These are phyloP conservation scores for Napeogenes sylphis DNA, from an alignment of 2,888 invertebrate genomes.

Conservation along the genomic window DNA sequence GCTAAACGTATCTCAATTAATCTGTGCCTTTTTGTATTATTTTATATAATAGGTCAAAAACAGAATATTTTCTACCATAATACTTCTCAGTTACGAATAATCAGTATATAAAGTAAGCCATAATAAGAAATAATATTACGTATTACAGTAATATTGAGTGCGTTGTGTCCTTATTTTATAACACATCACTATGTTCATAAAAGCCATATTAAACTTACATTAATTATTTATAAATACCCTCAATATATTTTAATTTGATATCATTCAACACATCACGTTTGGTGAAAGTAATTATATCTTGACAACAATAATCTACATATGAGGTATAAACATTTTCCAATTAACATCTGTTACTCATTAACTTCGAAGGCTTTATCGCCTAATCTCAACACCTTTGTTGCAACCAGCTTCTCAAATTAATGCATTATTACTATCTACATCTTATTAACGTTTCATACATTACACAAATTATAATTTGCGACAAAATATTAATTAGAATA, in stretches of 20 bases:
- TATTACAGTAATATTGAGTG: no score
- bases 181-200: no score
- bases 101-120: no score
- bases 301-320: conserved; percentile 14
- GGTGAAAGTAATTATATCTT: conserved; percentile 2
- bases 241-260: conserved; percentile 7
- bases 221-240: neutral
- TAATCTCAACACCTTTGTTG: conserved; percentile 24
- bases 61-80: no score
- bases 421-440: conserved; percentile 28
- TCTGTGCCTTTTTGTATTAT: no score
- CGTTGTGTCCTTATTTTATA: no score
- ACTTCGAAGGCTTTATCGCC: conserved; percentile 25
- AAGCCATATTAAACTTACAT: neutral
- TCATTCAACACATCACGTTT: neutral
- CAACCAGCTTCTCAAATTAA: conserved; percentile 22
- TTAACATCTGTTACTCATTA: conserved; percentile 25
- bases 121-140: no score
- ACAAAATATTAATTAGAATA: neutral
- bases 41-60: no score
- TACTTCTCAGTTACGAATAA: no score
- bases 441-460: conserved; percentile 21
- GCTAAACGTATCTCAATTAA: no score
- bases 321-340: conserved; percentile 30
- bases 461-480: conserved; percentile 25